A percentile compares a stretch with the other conserved stretches of the same genome.
phyloP scores from a whole-genome alignment of 2,113 vertebrate genomes.

The Vulpes ferrilata region DNA sequence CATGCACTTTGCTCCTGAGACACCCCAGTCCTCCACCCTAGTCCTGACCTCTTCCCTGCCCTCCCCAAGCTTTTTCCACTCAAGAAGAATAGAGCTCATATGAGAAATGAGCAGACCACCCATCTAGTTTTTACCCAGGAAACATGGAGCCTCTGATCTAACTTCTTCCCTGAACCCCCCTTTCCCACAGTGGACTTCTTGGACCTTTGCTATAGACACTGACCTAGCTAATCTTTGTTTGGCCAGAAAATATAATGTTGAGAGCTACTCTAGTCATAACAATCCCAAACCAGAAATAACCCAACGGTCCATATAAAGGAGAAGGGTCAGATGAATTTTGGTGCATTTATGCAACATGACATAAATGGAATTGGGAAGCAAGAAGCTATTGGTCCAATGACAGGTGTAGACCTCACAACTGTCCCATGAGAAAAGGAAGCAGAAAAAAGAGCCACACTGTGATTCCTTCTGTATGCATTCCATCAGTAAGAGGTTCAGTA shows the following conservation, averaged over 20 bases:
- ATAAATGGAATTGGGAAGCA: background rate
- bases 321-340: background rate
- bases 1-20: background rate
- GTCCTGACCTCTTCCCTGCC: background rate
- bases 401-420: background rate
- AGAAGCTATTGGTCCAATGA: background rate
- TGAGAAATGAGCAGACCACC: background rate
- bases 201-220: background rate
- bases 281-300: background rate
- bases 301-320: background rate
- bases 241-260: background rate
- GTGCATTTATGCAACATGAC: background rate
- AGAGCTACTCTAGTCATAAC: background rate
- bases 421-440: background rate
- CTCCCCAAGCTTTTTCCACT: background rate
- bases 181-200: background rate
- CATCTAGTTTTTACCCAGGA: background rate
- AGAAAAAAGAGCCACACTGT: background rate
- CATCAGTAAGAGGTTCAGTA: background rate
- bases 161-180: background rate
- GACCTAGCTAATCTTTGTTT: background rate
- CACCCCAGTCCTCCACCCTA: too few relatives aligned
- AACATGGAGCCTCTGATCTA: background rate
- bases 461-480: background rate
- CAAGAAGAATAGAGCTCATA: background rate